Percentiles rank a stretch among this genome's conserved stretches.
Evolutionary conservation across 2,797 vertebrate species (phyloP).

Genomic region (Geotria australis): DNA sequence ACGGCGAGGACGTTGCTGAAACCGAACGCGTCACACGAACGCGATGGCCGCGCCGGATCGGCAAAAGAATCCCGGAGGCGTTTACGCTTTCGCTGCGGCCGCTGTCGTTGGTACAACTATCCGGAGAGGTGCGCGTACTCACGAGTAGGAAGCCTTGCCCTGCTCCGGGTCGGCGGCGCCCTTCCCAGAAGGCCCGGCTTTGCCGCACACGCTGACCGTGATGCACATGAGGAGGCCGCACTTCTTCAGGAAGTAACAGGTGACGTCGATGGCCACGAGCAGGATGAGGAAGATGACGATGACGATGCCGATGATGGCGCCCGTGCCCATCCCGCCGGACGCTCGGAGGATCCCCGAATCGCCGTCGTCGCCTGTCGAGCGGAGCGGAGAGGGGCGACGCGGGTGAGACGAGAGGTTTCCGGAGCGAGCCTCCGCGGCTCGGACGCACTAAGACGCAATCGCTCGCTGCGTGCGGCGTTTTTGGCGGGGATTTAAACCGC

Average conservation of each 20-base stretch:
- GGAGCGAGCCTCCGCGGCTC: no score
- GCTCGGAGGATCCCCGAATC: background rate
- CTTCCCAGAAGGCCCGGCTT: conserved; percentile 47
- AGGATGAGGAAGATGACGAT: conserved; percentile 55
- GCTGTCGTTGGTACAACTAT: no score
- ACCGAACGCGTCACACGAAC: background rate
- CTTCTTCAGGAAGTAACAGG: conserved; percentile 94
- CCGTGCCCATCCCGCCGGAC: conserved; percentile 27
- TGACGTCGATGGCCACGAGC: conserved; percentile 64
- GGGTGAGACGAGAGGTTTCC: no score
- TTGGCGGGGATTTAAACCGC: no score
- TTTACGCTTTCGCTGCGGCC: no score
- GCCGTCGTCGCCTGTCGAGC: no score
- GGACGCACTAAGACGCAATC: no score
- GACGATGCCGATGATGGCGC: conserved; percentile 64
- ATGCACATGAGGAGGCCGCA: conserved; percentile 96
- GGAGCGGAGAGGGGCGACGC: no score
- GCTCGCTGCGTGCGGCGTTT: no score
- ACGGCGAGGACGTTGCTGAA: background rate
- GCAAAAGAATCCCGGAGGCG: no score
- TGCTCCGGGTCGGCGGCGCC: conserved; percentile 68
- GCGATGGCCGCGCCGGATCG: no score
- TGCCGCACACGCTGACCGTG: conserved; percentile 70
- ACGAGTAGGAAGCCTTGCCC: conserved; percentile 77
- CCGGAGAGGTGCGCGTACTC: conserved; percentile 11